Evolutionary conservation across 2,888 invertebrate genomes (phyloP), one percentile per base, ranked within the genome.

Genomic region (Volucella inflata): DNA sequence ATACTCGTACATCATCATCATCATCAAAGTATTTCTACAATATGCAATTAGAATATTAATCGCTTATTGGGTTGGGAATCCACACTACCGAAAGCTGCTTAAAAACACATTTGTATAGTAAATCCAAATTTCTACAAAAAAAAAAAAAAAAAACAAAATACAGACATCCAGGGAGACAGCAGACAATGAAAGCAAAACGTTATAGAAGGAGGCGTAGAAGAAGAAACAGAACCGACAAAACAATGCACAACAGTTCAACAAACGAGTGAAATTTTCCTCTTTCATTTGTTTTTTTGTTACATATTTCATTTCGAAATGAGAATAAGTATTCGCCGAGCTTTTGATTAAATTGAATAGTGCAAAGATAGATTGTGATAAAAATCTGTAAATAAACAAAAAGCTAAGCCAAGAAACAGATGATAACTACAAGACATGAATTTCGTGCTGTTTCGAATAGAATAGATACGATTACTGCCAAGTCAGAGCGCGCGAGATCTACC

Each of bases 31-130:
- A 30, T 51, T 65, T 57, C 64, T 46, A 10, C 8, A 30, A 30
- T 64, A 46, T 76, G 68, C 70, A 65, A 48, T 65, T 71, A 53
- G 81, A 76, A 81, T 81, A 64, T 57, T 70, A 81, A 75, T 75
- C 50, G 62, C n/a, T 14, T 44, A 51, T 55, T 64, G 46, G 21
- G 11, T 12, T 16, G 36, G 9, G 42, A 59, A 21, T 72, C 42
- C 46, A 12, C 51, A 57, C 6, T 30, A 30, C 30, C 46, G 46
- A 44, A 51, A 21, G 51, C 40, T 21, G 51, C 40, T 55, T 14
- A 44, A 57, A 70, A 16, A 57, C 30, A 30, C 38, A 70, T 70
- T 77, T 9, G 44, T 46, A n/a, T n/a, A n/a, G n/a, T n/a, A 46
- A 51, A 21, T 70, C 36, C 57, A 44, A 50, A 71, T 51, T 51